These are phyloP conservation scores for Scaptodrosophila latifasciaeformis DNA, from an alignment of 2,888 invertebrate species.

Conservation along the genomic window DNA sequence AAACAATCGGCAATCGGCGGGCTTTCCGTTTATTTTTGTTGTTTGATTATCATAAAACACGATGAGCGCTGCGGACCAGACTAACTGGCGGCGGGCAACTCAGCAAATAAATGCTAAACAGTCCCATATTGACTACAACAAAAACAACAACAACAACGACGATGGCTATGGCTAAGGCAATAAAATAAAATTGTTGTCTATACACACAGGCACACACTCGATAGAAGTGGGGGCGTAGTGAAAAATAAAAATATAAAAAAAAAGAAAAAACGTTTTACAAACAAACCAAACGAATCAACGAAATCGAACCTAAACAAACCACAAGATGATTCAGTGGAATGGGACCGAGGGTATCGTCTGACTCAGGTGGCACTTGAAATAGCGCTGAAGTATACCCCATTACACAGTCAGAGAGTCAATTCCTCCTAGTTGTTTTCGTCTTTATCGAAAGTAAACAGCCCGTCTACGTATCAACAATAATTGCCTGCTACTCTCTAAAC, in stretches of 20 bases:
- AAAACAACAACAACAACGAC: conserved; percentile 18
- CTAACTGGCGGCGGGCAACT: conserved; percentile 58
- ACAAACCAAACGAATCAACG: conserved; percentile 53
- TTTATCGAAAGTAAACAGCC: conserved; percentile 58
- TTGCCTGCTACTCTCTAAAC: conserved; percentile 39
- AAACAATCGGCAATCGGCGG: neutral
- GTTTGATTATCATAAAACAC: neutral
- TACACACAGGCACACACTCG: neutral
- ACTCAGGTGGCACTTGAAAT: conserved; percentile 58
- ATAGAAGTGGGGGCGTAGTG: too few species aligned
- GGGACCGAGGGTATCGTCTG: conserved; percentile 9
- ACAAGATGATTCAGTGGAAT: conserved; percentile 17
- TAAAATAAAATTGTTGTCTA: conserved; percentile 43
- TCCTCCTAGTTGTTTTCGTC: conserved; percentile 42
- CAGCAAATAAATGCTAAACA: conserved; percentile 60
- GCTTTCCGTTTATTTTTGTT: too few species aligned
- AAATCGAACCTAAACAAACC: conserved; percentile 62
- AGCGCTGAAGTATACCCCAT: conserved; percentile 27
- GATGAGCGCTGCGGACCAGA: conserved; percentile 37
- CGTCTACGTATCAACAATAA: conserved; percentile 29
- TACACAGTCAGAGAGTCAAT: conserved; percentile 52
- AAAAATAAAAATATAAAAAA: conserved; percentile 7
- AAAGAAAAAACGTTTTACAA: conserved; percentile 46
- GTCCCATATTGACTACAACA: conserved; percentile 18
- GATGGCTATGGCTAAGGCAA: conserved; percentile 15